A percentile compares a stretch with the other conserved stretches of the same genome.
These are phyloP conservation scores for Horisme vitalbata DNA, from an alignment of 2,888 invertebrate genomes.

Conservation along the genomic window DNA sequence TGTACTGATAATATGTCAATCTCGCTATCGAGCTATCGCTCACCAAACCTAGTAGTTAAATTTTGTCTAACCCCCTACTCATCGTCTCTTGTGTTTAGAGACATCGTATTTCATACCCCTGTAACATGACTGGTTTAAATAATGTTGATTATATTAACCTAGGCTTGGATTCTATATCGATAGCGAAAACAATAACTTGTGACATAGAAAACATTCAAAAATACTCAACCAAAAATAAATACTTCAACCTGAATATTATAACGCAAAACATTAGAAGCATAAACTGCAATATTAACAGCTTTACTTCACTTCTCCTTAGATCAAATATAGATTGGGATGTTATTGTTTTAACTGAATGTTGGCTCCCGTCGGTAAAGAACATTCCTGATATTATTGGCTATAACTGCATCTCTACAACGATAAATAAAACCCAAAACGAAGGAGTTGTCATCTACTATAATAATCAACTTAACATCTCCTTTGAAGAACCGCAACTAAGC, in stretches of 20 bases:
- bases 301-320: slow-evolving; percentile 22
- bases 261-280: slow-evolving; percentile 36
- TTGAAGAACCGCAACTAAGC: slow-evolving; percentile 21
- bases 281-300: slow-evolving; percentile 25
- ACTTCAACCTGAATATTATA: slow-evolving; percentile 19
- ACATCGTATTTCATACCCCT: background rate
- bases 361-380: slow-evolving; percentile 19
- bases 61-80: background rate
- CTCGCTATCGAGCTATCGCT: background rate
- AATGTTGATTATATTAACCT: slow-evolving; percentile 7
- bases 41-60: background rate
- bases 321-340: slow-evolving; percentile 29
- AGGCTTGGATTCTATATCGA: slow-evolving; percentile 5
- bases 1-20: background rate
- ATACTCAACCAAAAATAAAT: background rate
- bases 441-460: slow-evolving; percentile 32
- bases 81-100: background rate
- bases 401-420: slow-evolving; percentile 10
- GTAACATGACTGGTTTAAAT: background rate
- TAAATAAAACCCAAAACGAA: slow-evolving; percentile 32
- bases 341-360: slow-evolving; percentile 34
- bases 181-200: background rate
- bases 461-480: background rate
- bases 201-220: slow-evolving; percentile 1
- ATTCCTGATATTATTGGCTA: slow-evolving; percentile 29